Conservation (phyloP, 2,888 invertebrate species). For the Anagyrus pseudococci region DNA sequence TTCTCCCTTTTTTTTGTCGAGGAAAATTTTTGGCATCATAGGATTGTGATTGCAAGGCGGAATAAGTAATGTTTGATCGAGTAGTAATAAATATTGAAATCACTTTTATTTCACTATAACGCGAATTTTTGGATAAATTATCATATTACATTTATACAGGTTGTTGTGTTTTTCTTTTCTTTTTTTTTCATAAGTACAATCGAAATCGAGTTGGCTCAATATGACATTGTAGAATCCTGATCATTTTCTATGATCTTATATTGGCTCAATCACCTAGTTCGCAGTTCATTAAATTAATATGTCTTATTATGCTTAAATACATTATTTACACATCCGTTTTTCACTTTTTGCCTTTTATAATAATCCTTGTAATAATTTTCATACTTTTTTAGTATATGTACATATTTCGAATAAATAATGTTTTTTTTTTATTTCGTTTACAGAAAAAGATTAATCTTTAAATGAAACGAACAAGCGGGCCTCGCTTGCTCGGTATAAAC, state of each 20-base stretch:
- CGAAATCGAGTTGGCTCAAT: constrained; percentile 34
- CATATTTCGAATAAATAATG: constrained; percentile 28
- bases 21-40: too few relatives aligned
- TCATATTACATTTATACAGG: constrained; percentile 61
- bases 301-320: constrained; percentile 44
- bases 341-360: not conserved
- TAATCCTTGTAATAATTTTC: not conserved
- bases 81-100: constrained; percentile 56
- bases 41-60: not conserved
- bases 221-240: too few relatives aligned
- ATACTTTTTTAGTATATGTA: not conserved
- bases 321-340: constrained; percentile 46
- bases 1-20: too few relatives aligned
- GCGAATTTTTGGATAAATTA: constrained; percentile 59
- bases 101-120: constrained; percentile 59
- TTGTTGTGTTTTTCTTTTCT: too few relatives aligned
- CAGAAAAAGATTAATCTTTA: too few relatives aligned
- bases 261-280: constrained; percentile 37
- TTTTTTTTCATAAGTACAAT: constrained; percentile 48
- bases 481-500: too few relatives aligned
- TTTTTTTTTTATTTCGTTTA: constrained; percentile 15
- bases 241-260: constrained; percentile 20
- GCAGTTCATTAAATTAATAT: too few relatives aligned
- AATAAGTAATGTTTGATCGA: not conserved
- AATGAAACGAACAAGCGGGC: too few relatives aligned